Evolutionary conservation across 2,797 vertebrate species (phyloP), one percentile per base, ranked within the genome.

Genomic region (Huso huso): DNA sequence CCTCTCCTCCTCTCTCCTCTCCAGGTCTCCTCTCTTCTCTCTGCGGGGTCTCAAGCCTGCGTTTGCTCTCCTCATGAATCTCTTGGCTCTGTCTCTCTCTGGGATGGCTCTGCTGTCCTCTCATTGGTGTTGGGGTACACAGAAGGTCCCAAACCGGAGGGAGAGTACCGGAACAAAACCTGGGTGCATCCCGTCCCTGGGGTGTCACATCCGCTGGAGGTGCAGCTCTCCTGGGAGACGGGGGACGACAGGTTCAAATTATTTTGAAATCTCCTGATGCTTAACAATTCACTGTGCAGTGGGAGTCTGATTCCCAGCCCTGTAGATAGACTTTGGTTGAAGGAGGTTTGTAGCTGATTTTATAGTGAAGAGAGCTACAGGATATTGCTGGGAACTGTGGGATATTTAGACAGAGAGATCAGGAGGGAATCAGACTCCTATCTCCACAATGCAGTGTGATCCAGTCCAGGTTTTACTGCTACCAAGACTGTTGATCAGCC

Each of bases 111-210:
- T 98, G 75, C 75, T 91, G 48, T 89, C 91, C 68, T 90, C 88
- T 66, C 84, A 90, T 78, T 95, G 96, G 96, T 94, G 93, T 69
- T 91, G 87, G 0, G 96, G 92, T 0, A 85, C 78, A 13, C 94
- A 96, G 84, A 98, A 98, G 83, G 90, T 98, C 49, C 94, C 94
- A 70, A 95, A 99, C n/a, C n/a, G n/a, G n/a, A n/a, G n/a, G n/a
- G n/a, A n/a, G n/a, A n/a, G n/a, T n/a, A 81, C 94, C 95, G 0
- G 73, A 73, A 15, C 71, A 89, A 93, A 78, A 83, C 80, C 65
- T 80, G 79, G 87, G 61, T 96, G 94, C 75, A 88, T 93, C 89
- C 86, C 0, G 78, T 93, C 8, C 89, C 90, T 0, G 88, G 82
- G 4, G 9, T 79, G 12, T 73, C 80, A 60, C 72, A 88, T 78